Conservation (phyloP, 2,797 vertebrate genomes). For the Knipowitschia caucasica region DNA sequence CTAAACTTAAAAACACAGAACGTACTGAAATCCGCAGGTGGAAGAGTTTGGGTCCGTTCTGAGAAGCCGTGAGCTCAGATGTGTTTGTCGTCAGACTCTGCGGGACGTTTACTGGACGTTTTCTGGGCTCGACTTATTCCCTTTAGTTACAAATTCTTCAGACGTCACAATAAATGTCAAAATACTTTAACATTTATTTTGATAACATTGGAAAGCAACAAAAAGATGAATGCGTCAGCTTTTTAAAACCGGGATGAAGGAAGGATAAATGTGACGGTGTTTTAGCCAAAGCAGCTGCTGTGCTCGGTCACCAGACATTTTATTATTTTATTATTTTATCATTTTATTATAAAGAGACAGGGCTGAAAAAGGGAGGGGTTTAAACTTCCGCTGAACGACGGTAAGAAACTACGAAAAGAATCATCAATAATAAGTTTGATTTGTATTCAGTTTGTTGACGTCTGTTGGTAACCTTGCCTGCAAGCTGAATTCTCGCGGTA, state of each 20-base stretch:
- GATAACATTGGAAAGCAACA: conserved; percentile 3
- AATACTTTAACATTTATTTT: conserved; percentile 2
- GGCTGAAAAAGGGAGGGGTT: too few relatives aligned
- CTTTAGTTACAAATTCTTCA: not conserved
- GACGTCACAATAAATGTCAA: not conserved
- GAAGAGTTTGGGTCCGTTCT: conserved; percentile 21
- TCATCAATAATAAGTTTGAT: too few relatives aligned
- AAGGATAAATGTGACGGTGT: not conserved
- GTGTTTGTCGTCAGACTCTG: conserved; percentile 14
- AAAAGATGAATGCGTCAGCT: conserved; percentile 4
- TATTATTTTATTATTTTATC: too few relatives aligned
- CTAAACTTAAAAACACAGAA: conserved; percentile 46
- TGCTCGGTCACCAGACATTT: not conserved
- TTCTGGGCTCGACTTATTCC: not conserved
- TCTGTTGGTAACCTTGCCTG: too few relatives aligned
- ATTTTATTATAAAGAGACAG: too few relatives aligned
- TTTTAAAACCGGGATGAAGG: not conserved
- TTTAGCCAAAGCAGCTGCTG: not conserved
- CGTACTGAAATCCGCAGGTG: conserved; percentile 42
- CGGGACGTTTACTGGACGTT: conserved; percentile 8
- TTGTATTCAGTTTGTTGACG: too few relatives aligned
- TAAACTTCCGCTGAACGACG: too few relatives aligned
- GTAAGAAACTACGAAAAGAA: too few relatives aligned
- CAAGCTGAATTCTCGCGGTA: too few relatives aligned
- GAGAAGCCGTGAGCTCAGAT: conserved; percentile 40